Conservation (phyloP, 2,797 vertebrate species). For the Myotis planiceps region DNA sequence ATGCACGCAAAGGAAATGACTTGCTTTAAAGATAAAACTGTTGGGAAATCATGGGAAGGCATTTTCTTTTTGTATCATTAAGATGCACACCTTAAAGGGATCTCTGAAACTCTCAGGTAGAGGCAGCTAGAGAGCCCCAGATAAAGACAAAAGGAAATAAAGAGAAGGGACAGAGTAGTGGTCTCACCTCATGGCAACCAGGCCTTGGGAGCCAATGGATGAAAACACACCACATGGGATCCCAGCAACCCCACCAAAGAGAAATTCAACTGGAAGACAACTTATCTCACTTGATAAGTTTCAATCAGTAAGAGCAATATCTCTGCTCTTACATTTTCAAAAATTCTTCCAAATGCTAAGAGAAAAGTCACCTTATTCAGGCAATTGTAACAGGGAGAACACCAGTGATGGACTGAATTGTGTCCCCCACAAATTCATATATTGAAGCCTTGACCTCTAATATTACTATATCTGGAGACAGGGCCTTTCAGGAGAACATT, state of each 20-base stretch:
- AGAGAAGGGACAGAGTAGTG: neutral
- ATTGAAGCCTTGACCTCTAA: neutral
- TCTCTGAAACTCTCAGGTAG: neutral
- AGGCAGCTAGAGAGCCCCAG: neutral
- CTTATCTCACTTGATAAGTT: neutral
- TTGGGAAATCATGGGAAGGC: neutral
- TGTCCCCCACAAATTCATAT: neutral
- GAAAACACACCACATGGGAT: rapidly evolving
- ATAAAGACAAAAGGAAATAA: neutral
- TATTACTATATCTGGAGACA: neutral
- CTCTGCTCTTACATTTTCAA: neutral
- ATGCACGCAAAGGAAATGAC: neutral
- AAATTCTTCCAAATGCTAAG: neutral
- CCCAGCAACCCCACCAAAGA: neutral
- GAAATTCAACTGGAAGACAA: neutral
- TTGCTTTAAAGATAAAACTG: constrained; percentile 6
- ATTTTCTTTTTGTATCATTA: neutral
- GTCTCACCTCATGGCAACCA: rapidly evolving
- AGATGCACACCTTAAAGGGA: neutral
- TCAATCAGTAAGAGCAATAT: neutral
- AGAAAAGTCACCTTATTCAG: neutral
- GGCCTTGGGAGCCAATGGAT: neutral
- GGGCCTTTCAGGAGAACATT: neutral
- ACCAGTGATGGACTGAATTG: neutral
- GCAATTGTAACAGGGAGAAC: neutral